phyloP scores from a whole-genome alignment of 1,140 invertebrate genomes.

The Delia radicum region DNA sequence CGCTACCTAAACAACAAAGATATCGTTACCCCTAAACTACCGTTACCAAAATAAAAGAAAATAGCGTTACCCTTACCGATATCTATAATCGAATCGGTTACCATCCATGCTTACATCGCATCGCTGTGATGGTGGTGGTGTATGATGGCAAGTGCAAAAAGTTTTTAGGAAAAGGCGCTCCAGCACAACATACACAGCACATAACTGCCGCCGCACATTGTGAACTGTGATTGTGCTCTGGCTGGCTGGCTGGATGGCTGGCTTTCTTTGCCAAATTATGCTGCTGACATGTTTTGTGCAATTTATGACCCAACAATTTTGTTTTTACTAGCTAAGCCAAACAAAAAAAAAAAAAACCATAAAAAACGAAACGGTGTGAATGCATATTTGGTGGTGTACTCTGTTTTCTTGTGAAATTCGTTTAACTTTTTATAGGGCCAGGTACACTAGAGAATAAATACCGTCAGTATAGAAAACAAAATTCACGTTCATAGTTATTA shows the following conservation, averaged over 20 bases:
- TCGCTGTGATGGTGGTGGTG: too few species aligned
- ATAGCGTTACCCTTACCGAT: too few species aligned
- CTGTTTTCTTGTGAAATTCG: background rate
- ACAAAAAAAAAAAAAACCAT: background rate
- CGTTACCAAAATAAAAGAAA: too few species aligned
- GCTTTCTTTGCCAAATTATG: constrained; percentile 19
- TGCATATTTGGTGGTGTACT: background rate
- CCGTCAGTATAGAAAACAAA: background rate
- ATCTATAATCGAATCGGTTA: too few species aligned
- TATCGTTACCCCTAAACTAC: too few species aligned
- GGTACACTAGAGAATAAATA: background rate
- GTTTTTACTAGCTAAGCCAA: background rate
- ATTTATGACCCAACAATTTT: constrained; percentile 13
- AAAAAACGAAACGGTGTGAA: background rate
- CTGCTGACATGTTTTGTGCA: constrained; percentile 21
- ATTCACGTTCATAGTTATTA: background rate
- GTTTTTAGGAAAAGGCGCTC: background rate
- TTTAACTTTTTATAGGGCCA: background rate
- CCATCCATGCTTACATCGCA: background rate
- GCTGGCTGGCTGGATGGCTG: background rate
- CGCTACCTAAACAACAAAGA: too few species aligned
- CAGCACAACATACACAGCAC: background rate
- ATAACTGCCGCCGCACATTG: background rate
- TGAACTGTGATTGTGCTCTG: background rate
- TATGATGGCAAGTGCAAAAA: background rate